These are phyloP conservation scores for Cladopsammia gracilis DNA, from an alignment of 64 coral and sea anemone species.

Conservation along the genomic window DNA sequence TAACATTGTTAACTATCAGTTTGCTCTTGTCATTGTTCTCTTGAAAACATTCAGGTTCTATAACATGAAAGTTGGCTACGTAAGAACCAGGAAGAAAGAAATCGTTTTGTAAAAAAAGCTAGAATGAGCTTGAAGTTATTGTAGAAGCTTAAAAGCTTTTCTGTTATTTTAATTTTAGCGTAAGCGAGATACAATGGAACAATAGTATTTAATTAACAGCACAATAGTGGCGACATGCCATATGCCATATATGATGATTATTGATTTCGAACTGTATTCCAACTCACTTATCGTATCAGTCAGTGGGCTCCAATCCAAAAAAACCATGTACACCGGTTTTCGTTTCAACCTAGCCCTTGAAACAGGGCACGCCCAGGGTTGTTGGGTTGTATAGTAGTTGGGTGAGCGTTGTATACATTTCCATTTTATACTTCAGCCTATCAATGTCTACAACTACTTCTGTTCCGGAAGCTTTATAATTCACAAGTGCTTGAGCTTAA, in stretches of 20 bases:
- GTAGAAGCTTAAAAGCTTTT: background rate
- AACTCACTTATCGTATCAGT: background rate
- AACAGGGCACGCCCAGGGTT: no score
- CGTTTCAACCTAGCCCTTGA: no score
- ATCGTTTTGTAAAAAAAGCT: background rate
- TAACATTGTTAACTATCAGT: background rate
- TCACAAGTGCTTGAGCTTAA: background rate
- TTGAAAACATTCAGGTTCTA: background rate
- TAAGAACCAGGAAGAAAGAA: background rate
- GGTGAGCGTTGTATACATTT: no score
- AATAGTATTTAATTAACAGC: constrained; percentile 25
- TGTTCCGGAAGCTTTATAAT: constrained; percentile 4
- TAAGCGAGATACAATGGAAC: background rate
- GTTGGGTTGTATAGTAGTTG: no score
- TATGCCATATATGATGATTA: background rate
- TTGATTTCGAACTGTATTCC: background rate
- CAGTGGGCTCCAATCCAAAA: background rate
- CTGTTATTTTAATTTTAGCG: background rate
- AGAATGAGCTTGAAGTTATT: background rate
- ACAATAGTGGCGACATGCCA: constrained; percentile 48
- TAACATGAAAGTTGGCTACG: background rate
- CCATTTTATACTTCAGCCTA: no score
- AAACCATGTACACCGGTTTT: background rate
- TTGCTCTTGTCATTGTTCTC: background rate
- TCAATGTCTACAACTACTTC: background rate